These are phyloP conservation scores for Seira musarum DNA, from an alignment of 2,888 invertebrate species.

Conservation along the genomic window DNA sequence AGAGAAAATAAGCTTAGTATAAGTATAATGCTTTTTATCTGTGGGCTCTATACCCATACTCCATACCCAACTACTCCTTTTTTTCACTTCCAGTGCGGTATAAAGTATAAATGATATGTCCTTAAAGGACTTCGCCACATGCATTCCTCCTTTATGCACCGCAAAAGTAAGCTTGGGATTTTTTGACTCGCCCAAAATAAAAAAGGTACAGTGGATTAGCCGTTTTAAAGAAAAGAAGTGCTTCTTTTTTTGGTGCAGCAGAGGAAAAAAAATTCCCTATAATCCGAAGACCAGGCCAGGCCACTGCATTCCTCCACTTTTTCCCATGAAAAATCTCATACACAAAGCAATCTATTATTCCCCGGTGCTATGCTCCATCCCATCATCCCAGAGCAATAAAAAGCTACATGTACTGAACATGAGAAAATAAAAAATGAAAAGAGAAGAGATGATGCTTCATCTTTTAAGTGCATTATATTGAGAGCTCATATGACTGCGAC, in stretches of 20 bases:
- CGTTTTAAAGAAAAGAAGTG: neutral
- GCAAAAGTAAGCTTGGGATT: neutral
- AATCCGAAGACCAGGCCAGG: neutral
- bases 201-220: neutral
- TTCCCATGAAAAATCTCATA: neutral
- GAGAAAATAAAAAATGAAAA: no score
- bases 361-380: no score
- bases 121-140: neutral
- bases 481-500: neutral
- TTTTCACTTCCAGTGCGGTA: constrained; percentile 47
- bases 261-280: neutral
- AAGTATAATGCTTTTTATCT: constrained; percentile 54
- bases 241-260: neutral
- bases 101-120: constrained; percentile 3
- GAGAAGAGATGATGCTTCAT: neutral
- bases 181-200: neutral
- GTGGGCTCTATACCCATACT: no score
- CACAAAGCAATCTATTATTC: no score
- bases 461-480: neutral
- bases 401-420: no score
- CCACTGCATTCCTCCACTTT: neutral
- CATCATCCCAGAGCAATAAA: neutral
- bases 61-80: no score
- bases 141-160: neutral
- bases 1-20: neutral